phyloP scores from a whole-genome alignment of 2,888 invertebrate genomes.

The Cosmia pyralina region DNA sequence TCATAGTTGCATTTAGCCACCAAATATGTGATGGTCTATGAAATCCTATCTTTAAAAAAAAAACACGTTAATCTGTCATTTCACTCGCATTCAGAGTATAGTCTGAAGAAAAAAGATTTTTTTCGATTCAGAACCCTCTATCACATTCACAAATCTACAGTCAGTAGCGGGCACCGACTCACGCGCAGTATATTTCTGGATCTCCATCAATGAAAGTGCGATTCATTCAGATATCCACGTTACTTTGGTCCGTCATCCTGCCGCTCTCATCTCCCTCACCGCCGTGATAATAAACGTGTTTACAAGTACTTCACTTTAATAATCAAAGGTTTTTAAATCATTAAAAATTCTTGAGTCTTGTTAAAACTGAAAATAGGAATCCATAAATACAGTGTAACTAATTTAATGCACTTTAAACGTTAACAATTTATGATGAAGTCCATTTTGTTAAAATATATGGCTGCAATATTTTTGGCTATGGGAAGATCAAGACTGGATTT shows the following conservation, averaged over 20 bases:
- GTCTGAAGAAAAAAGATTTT: too few species aligned
- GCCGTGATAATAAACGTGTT: conserved; percentile 46
- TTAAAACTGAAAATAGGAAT: neutral
- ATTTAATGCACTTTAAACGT: conserved; percentile 3
- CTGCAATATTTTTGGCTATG: neutral
- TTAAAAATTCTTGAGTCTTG: conserved; percentile 3
- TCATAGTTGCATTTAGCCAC: too few species aligned
- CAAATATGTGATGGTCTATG: too few species aligned
- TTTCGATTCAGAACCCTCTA: conserved; percentile 57
- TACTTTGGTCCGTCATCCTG: conserved; percentile 69
- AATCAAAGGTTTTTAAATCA: conserved; percentile 21
- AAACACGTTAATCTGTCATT: too few species aligned
- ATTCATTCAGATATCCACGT: conserved; percentile 80
- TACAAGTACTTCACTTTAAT: conserved; percentile 20
- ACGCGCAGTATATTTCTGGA: conserved; percentile 81
- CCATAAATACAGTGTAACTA: conserved; percentile 5
- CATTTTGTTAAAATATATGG: neutral
- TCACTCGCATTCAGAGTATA: too few species aligned
- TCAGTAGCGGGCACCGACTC: conserved; percentile 73
- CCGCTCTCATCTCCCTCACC: conserved; percentile 19
- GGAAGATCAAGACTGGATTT: neutral
- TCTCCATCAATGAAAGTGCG: conserved; percentile 83
- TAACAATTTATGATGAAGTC: too few species aligned
- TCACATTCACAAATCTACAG: conserved; percentile 62
- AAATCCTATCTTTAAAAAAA: too few species aligned